A percentile compares a stretch with the other conserved stretches of the same genome.
Evolutionary conservation across 1,140 invertebrate genomes (phyloP).

Genomic region (Penaeus chinensis): DNA sequence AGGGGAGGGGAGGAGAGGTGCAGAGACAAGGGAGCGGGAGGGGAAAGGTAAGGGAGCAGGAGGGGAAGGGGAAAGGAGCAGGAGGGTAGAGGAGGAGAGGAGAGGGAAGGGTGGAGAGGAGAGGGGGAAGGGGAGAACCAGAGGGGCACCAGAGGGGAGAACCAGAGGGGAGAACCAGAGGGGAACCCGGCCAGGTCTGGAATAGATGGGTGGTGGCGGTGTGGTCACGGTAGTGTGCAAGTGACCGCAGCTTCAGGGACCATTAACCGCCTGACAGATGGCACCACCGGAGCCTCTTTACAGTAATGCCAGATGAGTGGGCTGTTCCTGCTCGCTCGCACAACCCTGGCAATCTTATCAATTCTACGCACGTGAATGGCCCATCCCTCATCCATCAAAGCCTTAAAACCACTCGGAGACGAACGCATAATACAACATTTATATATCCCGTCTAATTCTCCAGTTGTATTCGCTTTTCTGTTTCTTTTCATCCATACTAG

Average conservation of each 20-base stretch:
- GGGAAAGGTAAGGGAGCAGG: conserved; percentile 6
- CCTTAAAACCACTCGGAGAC: no score
- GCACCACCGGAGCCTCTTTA: conserved; percentile 52
- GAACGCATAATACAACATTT: no score
- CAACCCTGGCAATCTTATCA: no score
- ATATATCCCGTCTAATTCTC: no score
- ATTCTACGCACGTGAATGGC: no score
- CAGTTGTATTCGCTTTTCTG: no score
- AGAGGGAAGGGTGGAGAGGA: neutral
- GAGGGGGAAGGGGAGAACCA: neutral
- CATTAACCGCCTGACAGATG: conserved; percentile 59
- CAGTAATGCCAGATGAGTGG: conserved; percentile 34
- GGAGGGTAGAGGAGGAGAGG: neutral
- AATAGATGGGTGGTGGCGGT: conserved; percentile 42
- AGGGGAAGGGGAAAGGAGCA: neutral
- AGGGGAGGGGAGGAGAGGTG: neutral
- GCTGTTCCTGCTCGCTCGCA: no score
- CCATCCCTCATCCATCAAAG: no score
- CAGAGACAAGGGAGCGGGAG: neutral
- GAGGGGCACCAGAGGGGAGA: neutral
- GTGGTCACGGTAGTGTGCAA: conserved; percentile 60
- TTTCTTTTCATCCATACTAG: no score
- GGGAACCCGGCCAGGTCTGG: neutral
- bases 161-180: neutral
- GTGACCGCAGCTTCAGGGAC: conserved; percentile 56